These are phyloP conservation scores for Schizaphis graminum DNA, from an alignment of 2,888 invertebrate species.

Conservation along the genomic window DNA sequence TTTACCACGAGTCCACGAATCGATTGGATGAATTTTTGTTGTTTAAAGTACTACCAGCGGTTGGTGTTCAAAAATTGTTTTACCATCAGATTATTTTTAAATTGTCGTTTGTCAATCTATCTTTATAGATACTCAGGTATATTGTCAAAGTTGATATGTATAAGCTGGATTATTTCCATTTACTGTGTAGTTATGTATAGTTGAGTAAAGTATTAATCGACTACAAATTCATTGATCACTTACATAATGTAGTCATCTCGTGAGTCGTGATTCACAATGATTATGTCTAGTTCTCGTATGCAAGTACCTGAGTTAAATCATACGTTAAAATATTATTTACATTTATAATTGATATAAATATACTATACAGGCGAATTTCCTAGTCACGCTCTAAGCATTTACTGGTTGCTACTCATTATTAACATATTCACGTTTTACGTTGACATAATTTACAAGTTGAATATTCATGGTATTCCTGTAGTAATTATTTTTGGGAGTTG, in stretches of 20 bases:
- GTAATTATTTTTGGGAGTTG: background rate
- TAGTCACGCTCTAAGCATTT: background rate
- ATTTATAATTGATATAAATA: background rate
- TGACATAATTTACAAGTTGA: background rate
- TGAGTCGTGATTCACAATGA: background rate
- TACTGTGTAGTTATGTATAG: background rate
- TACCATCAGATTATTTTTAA: background rate
- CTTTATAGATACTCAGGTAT: background rate
- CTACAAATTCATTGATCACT: background rate
- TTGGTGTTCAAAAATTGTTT: background rate
- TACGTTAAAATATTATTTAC: background rate
- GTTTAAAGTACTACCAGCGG: background rate
- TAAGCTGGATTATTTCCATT: background rate
- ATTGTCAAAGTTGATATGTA: background rate
- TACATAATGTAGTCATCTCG: background rate
- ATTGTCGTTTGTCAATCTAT: background rate
- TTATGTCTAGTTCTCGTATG: background rate
- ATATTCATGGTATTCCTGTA: background rate
- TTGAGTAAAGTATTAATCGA: background rate
- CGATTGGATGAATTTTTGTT: background rate
- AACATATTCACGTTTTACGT: background rate
- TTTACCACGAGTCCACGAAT: background rate
- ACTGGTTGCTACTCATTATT: background rate
- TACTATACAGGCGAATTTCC: background rate
- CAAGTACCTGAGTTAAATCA: background rate